These are phyloP conservation scores for Euglossa dilemma DNA, from an alignment of 1,140 invertebrate species.

Conservation along the genomic window DNA sequence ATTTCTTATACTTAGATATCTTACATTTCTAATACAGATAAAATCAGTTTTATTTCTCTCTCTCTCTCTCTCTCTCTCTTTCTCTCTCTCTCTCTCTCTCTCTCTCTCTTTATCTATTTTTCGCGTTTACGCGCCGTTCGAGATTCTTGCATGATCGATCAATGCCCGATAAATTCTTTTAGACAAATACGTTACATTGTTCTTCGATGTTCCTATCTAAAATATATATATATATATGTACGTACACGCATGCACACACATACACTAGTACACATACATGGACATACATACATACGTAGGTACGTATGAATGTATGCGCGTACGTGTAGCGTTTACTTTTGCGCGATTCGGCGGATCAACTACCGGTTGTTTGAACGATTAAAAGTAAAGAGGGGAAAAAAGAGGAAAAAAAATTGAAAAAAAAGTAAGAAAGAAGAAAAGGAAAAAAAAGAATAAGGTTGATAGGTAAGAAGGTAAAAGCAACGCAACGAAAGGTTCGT, in stretches of 20 bases:
- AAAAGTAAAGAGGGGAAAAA: constrained; percentile 11
- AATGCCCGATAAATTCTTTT: constrained; percentile 20
- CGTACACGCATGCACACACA: background rate
- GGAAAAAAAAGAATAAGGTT: background rate
- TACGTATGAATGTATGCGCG: too few relatives aligned
- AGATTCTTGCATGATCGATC: background rate
- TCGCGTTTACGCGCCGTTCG: background rate
- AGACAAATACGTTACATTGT: constrained; percentile 18
- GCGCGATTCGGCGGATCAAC: too few relatives aligned
- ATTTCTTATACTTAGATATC: background rate
- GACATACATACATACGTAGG: background rate
- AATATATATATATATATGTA: background rate
- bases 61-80: background rate
- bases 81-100: too few relatives aligned
- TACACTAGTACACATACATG: constrained; percentile 28
- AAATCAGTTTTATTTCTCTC: too few relatives aligned
- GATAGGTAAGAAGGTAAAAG: constrained; percentile 12
- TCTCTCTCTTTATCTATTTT: background rate
- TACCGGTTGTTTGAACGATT: constrained; percentile 9
- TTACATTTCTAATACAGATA: too few relatives aligned
- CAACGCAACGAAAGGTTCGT: background rate
- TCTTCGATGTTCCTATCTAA: constrained; percentile 63
- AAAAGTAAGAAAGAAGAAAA: constrained; percentile 5
- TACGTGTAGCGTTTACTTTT: too few relatives aligned
- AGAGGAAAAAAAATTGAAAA: constrained; percentile 11